Evolutionary conservation across 2,797 vertebrate species (phyloP), one percentile per base, ranked within the genome.

Genomic region (Hozukius guyotensis): DNA sequence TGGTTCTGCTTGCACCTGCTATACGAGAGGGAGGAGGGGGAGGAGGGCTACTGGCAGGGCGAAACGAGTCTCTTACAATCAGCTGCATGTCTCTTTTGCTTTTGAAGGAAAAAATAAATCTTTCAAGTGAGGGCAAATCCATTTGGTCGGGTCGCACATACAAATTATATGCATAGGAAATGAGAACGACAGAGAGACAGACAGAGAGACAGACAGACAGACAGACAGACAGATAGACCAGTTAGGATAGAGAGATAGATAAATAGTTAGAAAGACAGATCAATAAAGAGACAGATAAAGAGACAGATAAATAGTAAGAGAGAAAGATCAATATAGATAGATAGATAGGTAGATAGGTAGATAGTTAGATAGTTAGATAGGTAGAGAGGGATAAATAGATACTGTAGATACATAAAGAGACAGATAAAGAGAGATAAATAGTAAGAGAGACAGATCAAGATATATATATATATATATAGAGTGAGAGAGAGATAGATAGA

Each of bases 121-220:
- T 92, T 90, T 93, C 60, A 92, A 91, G 84, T 79, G 86, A 87
- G 86, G 88, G 89, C 83, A 88, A 90, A 92, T 93, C 90, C 90
- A 92, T 92, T 89, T 85, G 87, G 83, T 84, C 75, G 80, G 82
- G 77, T 88, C 55, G 73, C 79, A 90, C 84, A 90, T 89, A 88
- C 86, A 91, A 91, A 93, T 92, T 52, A 92, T 89, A 89, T 92
- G 85, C 90, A 88, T 88, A 82, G 80, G 75, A 90, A 89, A 87
- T 86, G 81, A 60, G 78, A 77, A 8, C 56, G 74, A 70, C 31
- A 29, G 63, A 31, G 2, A 62, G 61, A 25, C 25, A 60, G 29
- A 66, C 5, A 25, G 65, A 52, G 20, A 52, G 49, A 8, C 12
- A 36, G 36, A 36, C 2, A 36, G 34, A 36, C 34, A 36, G 34